Conservation (phyloP, 2,113 vertebrate species). For the Syngnathus floridae region DNA sequence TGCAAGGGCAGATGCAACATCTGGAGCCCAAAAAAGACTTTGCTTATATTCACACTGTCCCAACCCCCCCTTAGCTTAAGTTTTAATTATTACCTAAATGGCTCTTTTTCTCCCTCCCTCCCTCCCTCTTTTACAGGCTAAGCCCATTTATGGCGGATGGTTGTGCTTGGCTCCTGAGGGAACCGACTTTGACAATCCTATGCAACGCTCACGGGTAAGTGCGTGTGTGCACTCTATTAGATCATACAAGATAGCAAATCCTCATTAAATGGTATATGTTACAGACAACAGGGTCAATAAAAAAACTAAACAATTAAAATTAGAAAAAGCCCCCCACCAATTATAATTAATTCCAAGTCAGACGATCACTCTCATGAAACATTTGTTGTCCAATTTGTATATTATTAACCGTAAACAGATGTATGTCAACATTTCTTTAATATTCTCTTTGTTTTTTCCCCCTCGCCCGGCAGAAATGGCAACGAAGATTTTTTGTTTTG, state of each 20-base stretch:
- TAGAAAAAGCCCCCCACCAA: too few species aligned
- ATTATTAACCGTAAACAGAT: background rate
- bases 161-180: slow-evolving; percentile 79
- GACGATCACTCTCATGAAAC: too few species aligned
- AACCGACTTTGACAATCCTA: slow-evolving; percentile 80
- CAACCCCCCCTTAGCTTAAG: slow-evolving; percentile 19
- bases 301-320: too few species aligned
- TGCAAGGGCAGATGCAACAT: slow-evolving; percentile 32
- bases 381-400: too few species aligned
- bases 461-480: slow-evolving; percentile 71
- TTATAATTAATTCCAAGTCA: background rate
- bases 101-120: slow-evolving; percentile 4
- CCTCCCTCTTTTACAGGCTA: slow-evolving; percentile 68
- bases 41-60: slow-evolving; percentile 11
- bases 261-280: background rate
- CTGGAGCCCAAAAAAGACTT: slow-evolving; percentile 34
- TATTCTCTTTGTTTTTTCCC: slow-evolving; percentile 10
- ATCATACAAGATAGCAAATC: background rate
- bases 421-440: background rate
- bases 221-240: background rate
- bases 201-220: slow-evolving; percentile 78
- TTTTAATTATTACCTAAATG: slow-evolving; percentile 63
- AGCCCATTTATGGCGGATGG: slow-evolving; percentile 80
- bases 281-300: background rate
- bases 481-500: slow-evolving; percentile 76